Conservation (phyloP, 1,140 invertebrate genomes). For the Ceratoteleas bidentatus region DNA sequence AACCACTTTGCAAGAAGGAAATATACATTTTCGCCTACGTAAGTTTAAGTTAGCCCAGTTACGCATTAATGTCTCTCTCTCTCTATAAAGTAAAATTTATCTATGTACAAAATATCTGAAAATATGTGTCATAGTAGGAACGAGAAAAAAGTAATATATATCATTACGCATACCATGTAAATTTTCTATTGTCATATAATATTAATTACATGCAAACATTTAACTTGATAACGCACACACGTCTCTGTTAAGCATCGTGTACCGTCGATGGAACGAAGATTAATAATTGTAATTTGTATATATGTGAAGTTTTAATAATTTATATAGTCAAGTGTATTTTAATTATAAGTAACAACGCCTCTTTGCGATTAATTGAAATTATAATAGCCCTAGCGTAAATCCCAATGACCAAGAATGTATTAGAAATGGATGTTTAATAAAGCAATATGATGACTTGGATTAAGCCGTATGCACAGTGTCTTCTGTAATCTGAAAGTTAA, state of each 20-base stretch:
- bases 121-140: no score
- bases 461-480: constrained; percentile 11
- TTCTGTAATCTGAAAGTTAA: not conserved
- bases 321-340: constrained; percentile 48
- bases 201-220: constrained; percentile 18
- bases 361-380: constrained; percentile 20
- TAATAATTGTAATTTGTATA: constrained; percentile 55
- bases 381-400: constrained; percentile 25
- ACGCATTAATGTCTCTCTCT: not conserved
- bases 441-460: constrained; percentile 26
- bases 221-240: constrained; percentile 15
- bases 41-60: not conserved
- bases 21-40: not conserved
- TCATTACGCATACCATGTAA: not conserved
- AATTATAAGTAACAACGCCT: constrained; percentile 34
- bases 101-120: not conserved
- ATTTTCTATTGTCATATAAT: not conserved
- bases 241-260: constrained; percentile 23
- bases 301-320: constrained; percentile 60
- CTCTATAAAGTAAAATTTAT: not conserved
- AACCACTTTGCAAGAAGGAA: not conserved
- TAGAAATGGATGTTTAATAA: constrained; percentile 33
- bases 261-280: constrained; percentile 23
- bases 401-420: constrained; percentile 34
- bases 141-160: not conserved